Evolutionary conservation across 2,888 invertebrate species (phyloP).

Genomic region (Brachynemurus nebulosus): DNA sequence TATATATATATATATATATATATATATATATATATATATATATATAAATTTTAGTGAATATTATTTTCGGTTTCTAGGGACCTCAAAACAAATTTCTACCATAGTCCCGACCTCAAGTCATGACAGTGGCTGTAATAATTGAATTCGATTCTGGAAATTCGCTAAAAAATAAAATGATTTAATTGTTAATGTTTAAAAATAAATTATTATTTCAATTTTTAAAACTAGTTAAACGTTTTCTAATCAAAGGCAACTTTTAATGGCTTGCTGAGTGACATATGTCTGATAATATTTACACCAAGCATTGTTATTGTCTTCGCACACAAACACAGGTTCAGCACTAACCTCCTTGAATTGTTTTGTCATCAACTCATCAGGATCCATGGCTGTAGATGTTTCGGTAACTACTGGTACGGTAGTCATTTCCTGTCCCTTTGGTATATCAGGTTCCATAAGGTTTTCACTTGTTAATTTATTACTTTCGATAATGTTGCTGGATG

Average conservation of each 20-base stretch:
- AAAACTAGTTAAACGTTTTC: no score
- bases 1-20: no score
- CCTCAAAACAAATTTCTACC: no score
- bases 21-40: no score
- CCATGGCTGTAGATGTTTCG: slow-evolving; percentile 17
- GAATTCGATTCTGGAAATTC: no score
- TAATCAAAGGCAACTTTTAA: slow-evolving; percentile 40
- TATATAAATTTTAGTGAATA: no score
- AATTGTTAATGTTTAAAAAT: no score
- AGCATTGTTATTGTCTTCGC: slow-evolving; percentile 22
- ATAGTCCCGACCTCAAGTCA: no score
- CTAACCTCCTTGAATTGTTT: slow-evolving; percentile 36
- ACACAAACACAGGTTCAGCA: slow-evolving; percentile 20
- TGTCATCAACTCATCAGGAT: slow-evolving; percentile 29
- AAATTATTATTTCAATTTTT: no score
- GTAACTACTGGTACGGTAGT: slow-evolving; percentile 10
- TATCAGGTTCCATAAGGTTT: background rate
- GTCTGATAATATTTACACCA: slow-evolving; percentile 37
- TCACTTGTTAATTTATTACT: background rate
- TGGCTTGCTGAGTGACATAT: slow-evolving; percentile 41
- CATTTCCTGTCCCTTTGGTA: slow-evolving; percentile 10
- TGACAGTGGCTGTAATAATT: no score
- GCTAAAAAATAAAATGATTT: no score
- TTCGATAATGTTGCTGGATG: background rate
- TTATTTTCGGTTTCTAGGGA: no score